Percentiles rank a stretch among this genome's conserved stretches.
Conservation (phyloP, 2,888 invertebrate species). For the Drosophila nr. fundita region DNA sequence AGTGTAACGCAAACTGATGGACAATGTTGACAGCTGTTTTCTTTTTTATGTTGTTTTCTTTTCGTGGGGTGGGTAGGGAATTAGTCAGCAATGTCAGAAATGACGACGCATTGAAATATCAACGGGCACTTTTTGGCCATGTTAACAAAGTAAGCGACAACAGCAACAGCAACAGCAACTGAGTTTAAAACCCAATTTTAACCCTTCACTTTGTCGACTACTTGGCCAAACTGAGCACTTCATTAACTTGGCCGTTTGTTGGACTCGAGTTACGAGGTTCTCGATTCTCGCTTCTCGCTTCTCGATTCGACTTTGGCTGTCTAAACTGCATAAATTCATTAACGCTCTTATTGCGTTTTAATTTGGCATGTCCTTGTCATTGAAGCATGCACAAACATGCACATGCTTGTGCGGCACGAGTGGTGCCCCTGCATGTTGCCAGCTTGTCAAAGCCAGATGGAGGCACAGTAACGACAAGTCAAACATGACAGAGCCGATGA, state of each 20-base stretch:
- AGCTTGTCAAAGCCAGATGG: slow-evolving; percentile 65
- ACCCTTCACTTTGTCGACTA: slow-evolving; percentile 21
- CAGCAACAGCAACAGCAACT: slow-evolving; percentile 22
- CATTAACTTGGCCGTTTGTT: slow-evolving; percentile 49
- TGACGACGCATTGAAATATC: slow-evolving; percentile 71
- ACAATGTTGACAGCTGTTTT: slow-evolving; percentile 73
- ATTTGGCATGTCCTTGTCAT: slow-evolving; percentile 76
- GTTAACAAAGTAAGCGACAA: slow-evolving; percentile 58
- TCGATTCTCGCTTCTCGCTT: neutral
- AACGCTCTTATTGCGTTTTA: slow-evolving; percentile 78
- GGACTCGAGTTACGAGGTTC: slow-evolving; percentile 5
- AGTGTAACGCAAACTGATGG: slow-evolving; percentile 57
- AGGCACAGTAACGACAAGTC: slow-evolving; percentile 29
- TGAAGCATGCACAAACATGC: slow-evolving; percentile 73
- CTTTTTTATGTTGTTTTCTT: slow-evolving; percentile 1
- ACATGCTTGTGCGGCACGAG: slow-evolving; percentile 56
- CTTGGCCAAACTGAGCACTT: slow-evolving; percentile 52
- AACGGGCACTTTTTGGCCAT: slow-evolving; percentile 61
- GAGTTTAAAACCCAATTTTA: slow-evolving; percentile 59
- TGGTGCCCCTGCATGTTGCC: slow-evolving; percentile 52
- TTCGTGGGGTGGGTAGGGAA: slow-evolving; percentile 29
- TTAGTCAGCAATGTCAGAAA: slow-evolving; percentile 75
- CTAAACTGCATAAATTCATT: slow-evolving; percentile 69
- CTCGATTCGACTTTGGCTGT: slow-evolving; percentile 16
- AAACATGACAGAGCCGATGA: slow-evolving; percentile 65